phyloP scores from a whole-genome alignment of 2,113 vertebrate genomes.

The Colaptes auratus region DNA sequence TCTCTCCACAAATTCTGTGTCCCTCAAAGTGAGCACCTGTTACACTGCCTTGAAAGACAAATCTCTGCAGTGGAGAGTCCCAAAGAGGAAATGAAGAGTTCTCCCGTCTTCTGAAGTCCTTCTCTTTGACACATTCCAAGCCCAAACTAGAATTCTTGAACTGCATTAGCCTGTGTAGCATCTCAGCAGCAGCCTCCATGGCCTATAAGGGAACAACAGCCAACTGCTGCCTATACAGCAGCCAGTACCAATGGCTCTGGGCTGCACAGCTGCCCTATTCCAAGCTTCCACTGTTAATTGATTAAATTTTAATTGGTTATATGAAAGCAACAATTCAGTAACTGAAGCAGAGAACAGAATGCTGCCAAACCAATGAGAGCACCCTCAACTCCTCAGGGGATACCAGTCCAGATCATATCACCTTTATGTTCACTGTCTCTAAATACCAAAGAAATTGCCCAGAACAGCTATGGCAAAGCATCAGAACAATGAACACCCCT shows the following conservation, averaged over 20 bases:
- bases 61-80: not conserved
- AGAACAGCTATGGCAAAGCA: not conserved
- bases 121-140: not conserved
- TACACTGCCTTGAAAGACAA: not conserved
- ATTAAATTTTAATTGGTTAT: not conserved
- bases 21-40: not conserved
- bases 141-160: not conserved
- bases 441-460: not conserved
- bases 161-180: accelerated
- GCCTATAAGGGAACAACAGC: not conserved
- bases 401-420: not conserved
- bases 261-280: accelerated
- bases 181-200: not conserved
- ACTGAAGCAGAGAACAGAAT: not conserved
- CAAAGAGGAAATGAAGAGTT: not conserved
- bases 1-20: not conserved
- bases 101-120: not conserved
- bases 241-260: no score
- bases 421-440: not conserved
- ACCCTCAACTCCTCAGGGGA: not conserved
- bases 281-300: not conserved
- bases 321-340: not conserved
- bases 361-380: not conserved
- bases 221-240: not conserved
- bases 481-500: not conserved